Evolutionary conservation across 2,113 vertebrate species (phyloP).

Genomic region (Myotis yumanensis): DNA sequence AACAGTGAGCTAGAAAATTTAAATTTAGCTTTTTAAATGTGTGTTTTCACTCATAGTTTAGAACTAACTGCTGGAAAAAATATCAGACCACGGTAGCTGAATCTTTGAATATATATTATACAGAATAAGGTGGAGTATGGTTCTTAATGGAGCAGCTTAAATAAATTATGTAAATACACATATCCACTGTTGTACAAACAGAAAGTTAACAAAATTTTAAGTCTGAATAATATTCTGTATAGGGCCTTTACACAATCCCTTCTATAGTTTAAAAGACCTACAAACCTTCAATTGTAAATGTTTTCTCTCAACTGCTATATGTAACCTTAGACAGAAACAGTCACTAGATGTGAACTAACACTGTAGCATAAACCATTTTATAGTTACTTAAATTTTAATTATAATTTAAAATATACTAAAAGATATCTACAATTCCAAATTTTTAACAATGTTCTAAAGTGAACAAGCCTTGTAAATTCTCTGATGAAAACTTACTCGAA

Average conservation of each 20-base stretch:
- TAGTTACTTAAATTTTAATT: slow-evolving; percentile 20
- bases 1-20: background rate
- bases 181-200: background rate
- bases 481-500: background rate
- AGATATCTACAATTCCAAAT: background rate
- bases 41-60: background rate
- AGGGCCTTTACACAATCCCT: background rate
- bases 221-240: background rate
- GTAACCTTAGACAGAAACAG: background rate
- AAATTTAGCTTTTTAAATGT: background rate
- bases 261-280: slow-evolving; percentile 6
- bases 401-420: slow-evolving; percentile 2
- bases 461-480: slow-evolving; percentile 19
- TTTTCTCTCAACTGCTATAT: background rate
- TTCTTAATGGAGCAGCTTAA: background rate
- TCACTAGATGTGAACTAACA: slow-evolving; percentile 12
- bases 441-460: slow-evolving; percentile 19
- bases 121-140: background rate
- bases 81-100: background rate
- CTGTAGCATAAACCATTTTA: background rate
- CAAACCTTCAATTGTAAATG: background rate
- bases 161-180: background rate
- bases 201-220: background rate
- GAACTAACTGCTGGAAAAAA: background rate
- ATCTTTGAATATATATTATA: background rate